Percentiles rank a stretch among this genome's conserved stretches.
phyloP scores from a whole-genome alignment of 1,140 invertebrate species.

The Drosophila pectinifera region DNA sequence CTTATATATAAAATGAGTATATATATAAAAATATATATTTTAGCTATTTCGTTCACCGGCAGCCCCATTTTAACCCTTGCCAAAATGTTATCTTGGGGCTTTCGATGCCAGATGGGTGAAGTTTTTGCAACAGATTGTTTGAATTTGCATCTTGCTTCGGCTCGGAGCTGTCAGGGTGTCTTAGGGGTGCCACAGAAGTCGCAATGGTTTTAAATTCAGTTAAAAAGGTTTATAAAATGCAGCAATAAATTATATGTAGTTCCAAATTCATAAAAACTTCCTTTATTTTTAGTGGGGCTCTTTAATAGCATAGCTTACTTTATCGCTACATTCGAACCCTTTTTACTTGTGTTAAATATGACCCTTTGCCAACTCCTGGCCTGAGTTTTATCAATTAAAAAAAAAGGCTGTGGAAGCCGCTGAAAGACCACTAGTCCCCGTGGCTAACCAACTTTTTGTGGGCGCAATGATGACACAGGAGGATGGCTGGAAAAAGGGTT shows the following conservation, averaged over 20 bases:
- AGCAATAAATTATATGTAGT: no score
- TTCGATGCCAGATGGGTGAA: no score
- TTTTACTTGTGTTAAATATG: no score
- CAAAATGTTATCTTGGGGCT: neutral
- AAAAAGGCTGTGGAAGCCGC: neutral
- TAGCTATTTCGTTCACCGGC: no score
- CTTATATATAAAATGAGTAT: neutral
- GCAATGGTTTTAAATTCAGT: no score
- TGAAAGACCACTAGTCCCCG: neutral
- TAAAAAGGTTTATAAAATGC: no score
- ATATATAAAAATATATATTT: slow-evolving; percentile 3
- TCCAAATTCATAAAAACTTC: no score
- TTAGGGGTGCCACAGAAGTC: no score
- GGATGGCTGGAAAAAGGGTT: slow-evolving; percentile 9
- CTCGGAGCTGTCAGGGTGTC: no score
- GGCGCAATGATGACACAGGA: slow-evolving; percentile 23
- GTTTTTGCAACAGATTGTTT: slow-evolving; percentile 23
- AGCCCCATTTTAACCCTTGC: slow-evolving; percentile 1
- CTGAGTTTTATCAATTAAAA: slow-evolving; percentile 22
- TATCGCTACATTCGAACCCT: no score
- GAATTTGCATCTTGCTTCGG: neutral
- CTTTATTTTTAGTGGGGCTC: no score
- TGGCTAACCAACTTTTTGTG: slow-evolving; percentile 34
- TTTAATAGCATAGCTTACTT: no score
- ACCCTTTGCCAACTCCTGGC: slow-evolving; percentile 6